Conservation (phyloP, 2,888 invertebrate genomes). For the Papilio elwesi region DNA sequence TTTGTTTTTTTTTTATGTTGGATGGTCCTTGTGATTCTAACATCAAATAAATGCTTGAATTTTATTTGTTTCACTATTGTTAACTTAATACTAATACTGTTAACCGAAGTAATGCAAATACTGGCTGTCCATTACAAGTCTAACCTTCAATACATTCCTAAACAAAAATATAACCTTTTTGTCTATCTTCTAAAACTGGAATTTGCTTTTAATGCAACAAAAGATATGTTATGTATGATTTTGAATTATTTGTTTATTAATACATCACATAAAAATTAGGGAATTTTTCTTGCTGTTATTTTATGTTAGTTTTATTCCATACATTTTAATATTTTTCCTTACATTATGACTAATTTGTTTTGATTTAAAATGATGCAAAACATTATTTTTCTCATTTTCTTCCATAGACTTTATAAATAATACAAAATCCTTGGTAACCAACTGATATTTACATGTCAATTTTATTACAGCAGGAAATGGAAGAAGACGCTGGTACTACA, state of each 20-base stretch:
- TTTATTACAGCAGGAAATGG: conserved; percentile 78
- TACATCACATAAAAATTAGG: background rate
- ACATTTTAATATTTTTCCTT: too few relatives aligned
- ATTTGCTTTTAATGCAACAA: conserved; percentile 31
- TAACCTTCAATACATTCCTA: conserved; percentile 41
- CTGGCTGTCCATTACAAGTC: conserved; percentile 43
- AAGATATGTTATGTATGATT: conserved; percentile 27
- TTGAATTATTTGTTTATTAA: background rate
- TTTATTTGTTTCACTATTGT: conserved; percentile 54
- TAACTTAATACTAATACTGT: conserved; percentile 52
- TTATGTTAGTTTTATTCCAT: background rate
- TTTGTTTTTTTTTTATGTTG: conserved; percentile 72
- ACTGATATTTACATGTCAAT: conserved; percentile 2
- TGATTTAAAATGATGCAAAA: background rate
- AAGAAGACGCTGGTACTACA: conserved; percentile 76
- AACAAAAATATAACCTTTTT: conserved; percentile 39
- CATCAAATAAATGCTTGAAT: conserved; percentile 53
- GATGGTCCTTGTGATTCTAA: conserved; percentile 85
- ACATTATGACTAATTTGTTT: background rate
- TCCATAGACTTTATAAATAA: background rate
- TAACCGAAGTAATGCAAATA: conserved; percentile 28
- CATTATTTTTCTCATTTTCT: background rate
- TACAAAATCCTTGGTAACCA: background rate
- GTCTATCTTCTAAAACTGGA: conserved; percentile 29
- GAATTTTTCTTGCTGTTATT: background rate